Conservation (phyloP, 2,888 invertebrate species). For the Acrocera orbiculus region DNA sequence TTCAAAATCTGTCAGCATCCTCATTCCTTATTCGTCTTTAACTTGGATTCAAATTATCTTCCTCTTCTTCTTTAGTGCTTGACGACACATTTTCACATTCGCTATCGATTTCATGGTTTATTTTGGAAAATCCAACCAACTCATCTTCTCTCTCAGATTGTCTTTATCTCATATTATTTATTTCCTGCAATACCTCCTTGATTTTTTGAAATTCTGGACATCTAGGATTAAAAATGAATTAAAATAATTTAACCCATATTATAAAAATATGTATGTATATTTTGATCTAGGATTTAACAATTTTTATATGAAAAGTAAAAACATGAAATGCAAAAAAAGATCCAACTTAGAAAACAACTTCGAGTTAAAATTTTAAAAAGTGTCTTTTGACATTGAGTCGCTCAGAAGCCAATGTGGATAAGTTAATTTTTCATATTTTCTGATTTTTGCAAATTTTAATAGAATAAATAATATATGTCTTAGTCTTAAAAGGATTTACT, state of each 20-base stretch:
- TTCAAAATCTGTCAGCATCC: conserved; percentile 1
- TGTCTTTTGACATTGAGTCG: too few relatives aligned
- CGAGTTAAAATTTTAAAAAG: too few relatives aligned
- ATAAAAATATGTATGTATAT: neutral
- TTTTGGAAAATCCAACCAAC: neutral
- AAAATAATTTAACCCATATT: neutral
- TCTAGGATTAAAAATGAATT: neutral
- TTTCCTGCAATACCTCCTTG: neutral
- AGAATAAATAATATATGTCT: too few relatives aligned
- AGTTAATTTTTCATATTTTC: too few relatives aligned
- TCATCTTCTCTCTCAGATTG: conserved; percentile 1
- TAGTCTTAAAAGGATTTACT: too few relatives aligned
- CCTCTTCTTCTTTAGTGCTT: too few relatives aligned
- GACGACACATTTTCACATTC: conserved; percentile 1
- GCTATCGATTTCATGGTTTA: neutral
- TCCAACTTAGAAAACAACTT: too few relatives aligned
- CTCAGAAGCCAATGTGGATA: too few relatives aligned
- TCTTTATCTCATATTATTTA: neutral
- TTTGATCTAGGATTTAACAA: too few relatives aligned
- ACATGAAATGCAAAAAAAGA: too few relatives aligned
- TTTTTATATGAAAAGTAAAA: too few relatives aligned
- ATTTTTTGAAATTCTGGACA: neutral
- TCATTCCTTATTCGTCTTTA: conserved; percentile 1
- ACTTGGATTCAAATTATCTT: neutral
- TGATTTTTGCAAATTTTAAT: too few relatives aligned